A percentile compares a stretch with the other conserved stretches of the same genome.
Evolutionary conservation across 1,140 invertebrate genomes (phyloP).

Genomic region (Tigriopus japonicus): DNA sequence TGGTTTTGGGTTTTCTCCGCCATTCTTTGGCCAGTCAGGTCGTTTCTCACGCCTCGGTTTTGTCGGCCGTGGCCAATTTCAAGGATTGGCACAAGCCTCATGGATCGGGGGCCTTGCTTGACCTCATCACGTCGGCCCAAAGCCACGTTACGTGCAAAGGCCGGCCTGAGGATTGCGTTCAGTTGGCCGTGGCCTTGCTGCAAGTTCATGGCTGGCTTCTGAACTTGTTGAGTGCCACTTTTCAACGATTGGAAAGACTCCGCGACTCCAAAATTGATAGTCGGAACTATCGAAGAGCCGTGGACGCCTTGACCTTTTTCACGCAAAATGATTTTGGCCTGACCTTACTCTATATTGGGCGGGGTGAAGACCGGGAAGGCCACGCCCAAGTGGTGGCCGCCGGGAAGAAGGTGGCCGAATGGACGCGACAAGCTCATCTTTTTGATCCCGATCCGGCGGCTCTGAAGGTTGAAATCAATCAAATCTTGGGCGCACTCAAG

Average conservation of each 20-base stretch:
- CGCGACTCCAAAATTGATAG: no score
- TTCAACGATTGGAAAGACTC: not conserved
- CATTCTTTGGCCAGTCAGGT: conserved; percentile 71
- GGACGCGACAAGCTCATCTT: not conserved
- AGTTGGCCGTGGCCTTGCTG: conserved; percentile 50
- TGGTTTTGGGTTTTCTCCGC: conserved; percentile 75
- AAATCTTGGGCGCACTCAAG: not conserved
- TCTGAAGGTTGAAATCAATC: not conserved
- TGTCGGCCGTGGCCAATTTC: conserved; percentile 71
- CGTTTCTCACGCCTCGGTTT: conserved; percentile 68
- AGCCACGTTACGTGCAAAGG: conserved; percentile 41
- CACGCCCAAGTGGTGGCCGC: not conserved
- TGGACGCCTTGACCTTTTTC: not conserved
- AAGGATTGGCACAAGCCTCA: conserved; percentile 69
- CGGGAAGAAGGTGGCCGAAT: not conserved
- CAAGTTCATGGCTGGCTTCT: conserved; percentile 59
- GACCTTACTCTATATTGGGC: not conserved
- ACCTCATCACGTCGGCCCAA: conserved; percentile 47
- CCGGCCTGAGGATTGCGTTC: conserved; percentile 56
- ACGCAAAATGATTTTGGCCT: not conserved
- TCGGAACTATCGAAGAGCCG: not conserved
- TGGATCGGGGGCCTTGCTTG: conserved; percentile 62
- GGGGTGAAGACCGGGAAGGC: not conserved
- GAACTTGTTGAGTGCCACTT: conserved; percentile 44
- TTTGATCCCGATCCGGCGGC: not conserved